These are phyloP conservation scores for Nymphalis urticae DNA, from an alignment of 2,888 invertebrate species.

Conservation along the genomic window DNA sequence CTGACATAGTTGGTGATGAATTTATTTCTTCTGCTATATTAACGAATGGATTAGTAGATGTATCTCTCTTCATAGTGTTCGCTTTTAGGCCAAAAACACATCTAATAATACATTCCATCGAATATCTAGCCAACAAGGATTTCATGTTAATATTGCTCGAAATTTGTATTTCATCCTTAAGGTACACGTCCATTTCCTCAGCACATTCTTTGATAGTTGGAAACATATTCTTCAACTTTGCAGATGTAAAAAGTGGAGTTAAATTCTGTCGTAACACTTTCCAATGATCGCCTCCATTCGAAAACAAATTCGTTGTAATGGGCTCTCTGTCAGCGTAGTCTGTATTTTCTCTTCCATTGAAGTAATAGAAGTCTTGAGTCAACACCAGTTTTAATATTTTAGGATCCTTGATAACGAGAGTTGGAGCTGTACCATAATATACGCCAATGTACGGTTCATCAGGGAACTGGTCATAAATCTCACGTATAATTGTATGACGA, in stretches of 20 bases:
- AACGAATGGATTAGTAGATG: constrained; percentile 49
- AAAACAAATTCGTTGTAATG: constrained; percentile 53
- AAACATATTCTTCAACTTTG: constrained; percentile 69
- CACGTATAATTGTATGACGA: constrained; percentile 43
- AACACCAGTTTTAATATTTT: constrained; percentile 56
- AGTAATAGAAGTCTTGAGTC: constrained; percentile 63
- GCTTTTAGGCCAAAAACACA: constrained; percentile 63
- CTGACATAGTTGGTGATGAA: constrained; percentile 44
- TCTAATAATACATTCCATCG: constrained; percentile 60
- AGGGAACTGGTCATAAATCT: constrained; percentile 54
- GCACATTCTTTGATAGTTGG: constrained; percentile 54
- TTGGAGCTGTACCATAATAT: constrained; percentile 61
- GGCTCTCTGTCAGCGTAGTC: constrained; percentile 52
- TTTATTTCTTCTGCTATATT: constrained; percentile 51
- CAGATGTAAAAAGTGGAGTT: constrained; percentile 60
- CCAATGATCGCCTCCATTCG: constrained; percentile 59
- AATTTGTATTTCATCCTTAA: constrained; percentile 43
- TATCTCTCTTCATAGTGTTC: constrained; percentile 47
- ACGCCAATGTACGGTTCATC: constrained; percentile 57
- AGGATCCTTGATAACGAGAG: constrained; percentile 59
- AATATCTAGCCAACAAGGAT: constrained; percentile 50
- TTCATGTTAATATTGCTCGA: constrained; percentile 47
- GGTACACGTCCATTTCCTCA: constrained; percentile 48
- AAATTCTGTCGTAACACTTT: constrained; percentile 61
- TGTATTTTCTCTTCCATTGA: constrained; percentile 56